Percentiles rank a stretch among this genome's conserved stretches.
phyloP scores from a whole-genome alignment of 2,888 invertebrate species.

The Parnassius glacialis region DNA sequence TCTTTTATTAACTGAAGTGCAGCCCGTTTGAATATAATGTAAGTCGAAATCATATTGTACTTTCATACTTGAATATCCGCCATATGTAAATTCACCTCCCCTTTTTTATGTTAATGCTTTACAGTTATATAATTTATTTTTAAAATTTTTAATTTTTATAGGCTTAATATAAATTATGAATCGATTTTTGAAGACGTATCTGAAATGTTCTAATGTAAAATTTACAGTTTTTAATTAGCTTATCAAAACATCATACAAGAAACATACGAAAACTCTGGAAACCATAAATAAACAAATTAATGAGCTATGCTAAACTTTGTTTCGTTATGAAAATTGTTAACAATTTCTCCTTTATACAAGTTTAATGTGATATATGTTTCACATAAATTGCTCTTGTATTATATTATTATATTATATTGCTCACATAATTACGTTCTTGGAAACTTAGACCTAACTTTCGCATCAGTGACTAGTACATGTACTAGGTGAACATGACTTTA shows the following conservation, averaged over 20 bases:
- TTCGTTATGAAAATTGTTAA: slow-evolving; percentile 4
- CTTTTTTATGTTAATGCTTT: slow-evolving; percentile 8
- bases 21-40: slow-evolving; percentile 22
- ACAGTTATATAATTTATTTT: neutral
- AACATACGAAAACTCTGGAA: neutral
- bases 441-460: slow-evolving; percentile 24
- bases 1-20: slow-evolving; percentile 46
- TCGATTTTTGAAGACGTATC: too few species aligned
- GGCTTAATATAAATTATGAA: too few species aligned
- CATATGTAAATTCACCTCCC: slow-evolving; percentile 21
- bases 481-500: slow-evolving; percentile 22
- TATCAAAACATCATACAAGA: neutral
- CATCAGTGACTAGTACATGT: slow-evolving; percentile 16
- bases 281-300: slow-evolving; percentile 2
- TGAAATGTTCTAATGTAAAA: too few species aligned
- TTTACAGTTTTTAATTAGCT: neutral
- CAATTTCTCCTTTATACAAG: slow-evolving; percentile 3
- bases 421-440: slow-evolving; percentile 16
- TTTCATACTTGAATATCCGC: slow-evolving; percentile 3
- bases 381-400: neutral
- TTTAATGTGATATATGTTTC: slow-evolving; percentile 8
- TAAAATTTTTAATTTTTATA: too few species aligned
- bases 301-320: slow-evolving; percentile 1
- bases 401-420: too few species aligned
- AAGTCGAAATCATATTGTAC: slow-evolving; percentile 13